These are phyloP conservation scores for Ageneiosus marmoratus DNA, from an alignment of 2,113 vertebrate species.

Conservation along the genomic window DNA sequence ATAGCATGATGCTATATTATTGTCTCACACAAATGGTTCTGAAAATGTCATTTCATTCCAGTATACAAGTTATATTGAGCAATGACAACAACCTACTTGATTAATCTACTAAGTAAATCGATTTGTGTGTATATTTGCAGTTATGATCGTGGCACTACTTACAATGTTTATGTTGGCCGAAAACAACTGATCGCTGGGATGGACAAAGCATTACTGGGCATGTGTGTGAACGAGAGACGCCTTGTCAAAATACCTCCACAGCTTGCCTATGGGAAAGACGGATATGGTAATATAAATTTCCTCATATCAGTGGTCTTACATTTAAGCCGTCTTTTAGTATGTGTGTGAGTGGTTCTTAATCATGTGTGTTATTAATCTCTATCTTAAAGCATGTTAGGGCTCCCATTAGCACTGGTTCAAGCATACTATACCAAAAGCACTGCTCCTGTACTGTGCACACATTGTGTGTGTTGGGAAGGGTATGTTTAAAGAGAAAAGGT, in stretches of 20 bases:
- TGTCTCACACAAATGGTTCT: background rate
- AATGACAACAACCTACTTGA: background rate
- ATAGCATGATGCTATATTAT: too few species aligned
- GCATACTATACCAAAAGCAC: conserved; percentile 8
- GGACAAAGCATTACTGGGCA: conserved; percentile 92
- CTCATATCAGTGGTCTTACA: background rate
- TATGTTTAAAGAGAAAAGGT: conserved; percentile 1
- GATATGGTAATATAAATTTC: conserved; percentile 78
- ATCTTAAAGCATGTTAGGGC: background rate
- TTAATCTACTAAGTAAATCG: background rate
- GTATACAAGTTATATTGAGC: background rate
- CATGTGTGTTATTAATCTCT: background rate
- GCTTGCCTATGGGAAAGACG: conserved; percentile 86
- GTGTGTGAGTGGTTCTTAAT: conserved; percentile 10
- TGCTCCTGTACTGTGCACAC: background rate
- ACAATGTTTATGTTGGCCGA: conserved; percentile 92
- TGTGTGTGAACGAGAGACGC: conserved; percentile 93
- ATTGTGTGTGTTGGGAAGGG: background rate
- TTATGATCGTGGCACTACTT: conserved; percentile 91
- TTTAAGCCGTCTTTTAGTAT: background rate
- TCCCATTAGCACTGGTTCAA: background rate
- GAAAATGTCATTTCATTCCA: background rate
- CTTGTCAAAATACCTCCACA: conserved; percentile 88
- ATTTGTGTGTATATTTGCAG: conserved; percentile 65
- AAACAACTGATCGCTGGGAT: conserved; percentile 91